Evolutionary conservation across 2,113 vertebrate species (phyloP), one percentile per base, ranked within the genome.

Genomic region (Pseudorhombus dupliciocellatus): DNA sequence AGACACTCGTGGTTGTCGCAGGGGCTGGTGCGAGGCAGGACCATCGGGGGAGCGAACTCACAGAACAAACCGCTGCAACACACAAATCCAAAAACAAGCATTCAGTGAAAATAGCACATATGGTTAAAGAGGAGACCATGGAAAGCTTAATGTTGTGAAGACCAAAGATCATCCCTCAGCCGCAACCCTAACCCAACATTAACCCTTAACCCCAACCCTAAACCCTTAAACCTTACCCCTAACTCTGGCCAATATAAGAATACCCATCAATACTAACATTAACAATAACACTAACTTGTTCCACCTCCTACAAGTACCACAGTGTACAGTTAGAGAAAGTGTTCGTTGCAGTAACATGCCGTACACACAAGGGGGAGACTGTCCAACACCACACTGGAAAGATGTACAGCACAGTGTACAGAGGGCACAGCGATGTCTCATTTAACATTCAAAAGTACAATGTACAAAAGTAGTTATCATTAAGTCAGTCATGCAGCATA

Each of bases 1-100:
- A 96, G 95, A 83, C 98, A 99, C 57, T 98, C 97, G 16, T 95
- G 94, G 82, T 98, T 94, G 89, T 99, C 97, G 66, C 98, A 99
- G 4, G 95, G 97, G 72, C 98, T 99, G 74, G 97, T 99, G 42
- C 97, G 95, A 8, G 98, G 98, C 28, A 99, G 92, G 64, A 99
- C 97, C 96, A 99, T 98, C 3, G 98, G 98, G 0, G 97, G 98
- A n/a, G 96, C 90, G 84, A 96, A 95, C 81, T 98, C 96, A 63
- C 97, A 99, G 89, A 99, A 99, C 69, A 99, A 88, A 34, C 98
- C 98, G 14, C 98, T 99, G 79, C 12, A 79, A 85, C 28, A 61
- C 21, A 59, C 22, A 53, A 24, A 59, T 18, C 25, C 25, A 55
- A 15, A 55, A 7, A 26, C 16, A 37, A 10, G 54, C 18, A 40